phyloP scores from a whole-genome alignment of 2,888 invertebrate genomes.

The Acrocyrtus sp. region DNA sequence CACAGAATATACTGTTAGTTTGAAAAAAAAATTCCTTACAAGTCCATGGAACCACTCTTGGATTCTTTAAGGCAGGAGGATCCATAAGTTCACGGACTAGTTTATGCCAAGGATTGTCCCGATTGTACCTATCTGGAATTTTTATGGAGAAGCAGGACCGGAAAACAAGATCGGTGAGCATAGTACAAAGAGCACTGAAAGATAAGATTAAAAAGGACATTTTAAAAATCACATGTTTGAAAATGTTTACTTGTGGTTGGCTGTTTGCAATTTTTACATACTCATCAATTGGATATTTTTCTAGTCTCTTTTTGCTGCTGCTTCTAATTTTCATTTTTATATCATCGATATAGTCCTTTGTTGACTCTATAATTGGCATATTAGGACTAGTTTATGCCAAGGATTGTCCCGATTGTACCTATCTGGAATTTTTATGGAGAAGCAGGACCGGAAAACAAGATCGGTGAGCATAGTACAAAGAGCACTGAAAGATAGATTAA shows the following conservation, averaged over 20 bases:
- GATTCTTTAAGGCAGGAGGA: slow-evolving; percentile 5
- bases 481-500: slow-evolving; percentile 14
- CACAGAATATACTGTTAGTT: too few relatives aligned
- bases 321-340: neutral
- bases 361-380: slow-evolving; percentile 17
- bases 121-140: slow-evolving; percentile 32
- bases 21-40: slow-evolving; percentile 21
- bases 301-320: neutral
- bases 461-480: slow-evolving; percentile 50
- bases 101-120: slow-evolving; percentile 28
- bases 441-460: slow-evolving; percentile 29
- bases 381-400: slow-evolving; percentile 31
- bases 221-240: neutral
- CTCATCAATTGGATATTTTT: slow-evolving; percentile 40
- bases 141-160: slow-evolving; percentile 41
- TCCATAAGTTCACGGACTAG: slow-evolving; percentile 26
- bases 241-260: too few relatives aligned
- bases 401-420: slow-evolving; percentile 25
- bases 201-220: too few relatives aligned
- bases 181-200: slow-evolving; percentile 26
- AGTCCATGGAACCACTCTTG: slow-evolving; percentile 11
- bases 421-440: slow-evolving; percentile 44
- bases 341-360: slow-evolving; percentile 17
- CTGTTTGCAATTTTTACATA: slow-evolving; percentile 9
- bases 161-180: slow-evolving; percentile 49